Conservation (phyloP, 2,797 vertebrate genomes). For the Lagodon rhomboides region DNA sequence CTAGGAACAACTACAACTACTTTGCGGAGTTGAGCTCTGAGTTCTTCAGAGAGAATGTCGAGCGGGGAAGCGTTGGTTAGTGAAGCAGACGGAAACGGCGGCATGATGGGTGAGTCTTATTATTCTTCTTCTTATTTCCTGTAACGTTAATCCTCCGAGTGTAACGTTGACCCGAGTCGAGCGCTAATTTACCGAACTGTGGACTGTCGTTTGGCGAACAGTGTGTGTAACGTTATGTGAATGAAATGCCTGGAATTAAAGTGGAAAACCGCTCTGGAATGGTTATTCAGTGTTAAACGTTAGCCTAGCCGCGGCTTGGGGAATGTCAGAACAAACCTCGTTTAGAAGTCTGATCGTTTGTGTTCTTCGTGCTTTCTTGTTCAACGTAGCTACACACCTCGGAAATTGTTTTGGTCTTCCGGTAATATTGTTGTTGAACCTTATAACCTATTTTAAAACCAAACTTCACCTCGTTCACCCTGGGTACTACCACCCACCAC, state of each 20-base stretch:
- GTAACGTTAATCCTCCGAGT: background rate
- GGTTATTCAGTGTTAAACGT: background rate
- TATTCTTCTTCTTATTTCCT: fast-evolving
- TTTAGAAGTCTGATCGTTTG: background rate
- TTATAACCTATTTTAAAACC: background rate
- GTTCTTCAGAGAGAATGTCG: constrained; percentile 84
- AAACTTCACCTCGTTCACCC: background rate
- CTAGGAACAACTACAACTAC: background rate
- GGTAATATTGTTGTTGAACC: constrained; percentile 10
- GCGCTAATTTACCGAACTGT: background rate
- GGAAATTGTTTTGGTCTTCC: constrained; percentile 23
- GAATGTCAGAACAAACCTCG: background rate
- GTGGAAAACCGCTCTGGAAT: background rate
- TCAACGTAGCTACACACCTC: background rate
- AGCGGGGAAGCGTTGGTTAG: constrained; percentile 77
- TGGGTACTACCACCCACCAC: constrained; percentile 24
- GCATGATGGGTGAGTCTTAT: constrained; percentile 82
- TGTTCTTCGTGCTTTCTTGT: background rate
- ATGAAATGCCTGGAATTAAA: background rate
- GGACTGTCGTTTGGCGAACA: background rate
- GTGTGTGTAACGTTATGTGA: too few species aligned
- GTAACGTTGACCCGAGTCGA: background rate
- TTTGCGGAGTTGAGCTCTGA: constrained; percentile 59
- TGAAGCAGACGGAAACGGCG: constrained; percentile 83
- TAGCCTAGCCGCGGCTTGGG: constrained; percentile 5